Base-by-base conservation (phyloP, 2,888 invertebrate genomes). In the Chaitophorus viminalis region DNA sequence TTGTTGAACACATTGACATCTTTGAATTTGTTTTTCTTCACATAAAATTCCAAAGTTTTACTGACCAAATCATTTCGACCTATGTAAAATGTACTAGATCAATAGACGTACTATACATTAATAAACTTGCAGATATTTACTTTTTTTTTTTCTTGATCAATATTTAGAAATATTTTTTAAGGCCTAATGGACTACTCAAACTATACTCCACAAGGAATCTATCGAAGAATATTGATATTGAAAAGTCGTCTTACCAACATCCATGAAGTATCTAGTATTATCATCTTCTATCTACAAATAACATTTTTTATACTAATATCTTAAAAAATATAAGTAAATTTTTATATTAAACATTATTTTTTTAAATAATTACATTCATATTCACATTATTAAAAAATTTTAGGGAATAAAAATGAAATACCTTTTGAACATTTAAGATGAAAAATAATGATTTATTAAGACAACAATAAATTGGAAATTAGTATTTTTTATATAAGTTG, bases 201-300 rank as follows among this genome's bases (percentile, higher is more conserved):
- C 25, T 39, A 81, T 39, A 74, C 60, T 87, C 79, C 79, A 87
- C 81, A 74, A 65, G 3, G 39, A 60, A 21, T 81, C 79, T 17
- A 74, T 87, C 3, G 87, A 87, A 39, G 79, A 72, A 81, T 81
- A 81, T 60, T 81, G 31, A 81, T 60, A 81, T 65, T 87, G 72
- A 46, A 74, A 81, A 74, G 9, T 60, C 17, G 39, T 60, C 5
- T 87, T 81, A 33, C 60, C 81, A 81, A 87, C 74, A 65, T 87
- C 87, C 79, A 87, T 81, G 3, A 87, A 79, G 65, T 87, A 87
- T 81, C 60, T n/a, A n/a, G n/a, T 81, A 33, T 87, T 81, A 3
- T 46, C 46, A 65, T 87, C 79, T 17, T 14, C 31, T 54, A 18
- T 29, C 78, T 86, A 60, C 9, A 77, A 46, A 25, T 54, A n/a